Evolutionary conservation across 2,113 vertebrate genomes (phyloP).

Genomic region (Muscicapa adusta): DNA sequence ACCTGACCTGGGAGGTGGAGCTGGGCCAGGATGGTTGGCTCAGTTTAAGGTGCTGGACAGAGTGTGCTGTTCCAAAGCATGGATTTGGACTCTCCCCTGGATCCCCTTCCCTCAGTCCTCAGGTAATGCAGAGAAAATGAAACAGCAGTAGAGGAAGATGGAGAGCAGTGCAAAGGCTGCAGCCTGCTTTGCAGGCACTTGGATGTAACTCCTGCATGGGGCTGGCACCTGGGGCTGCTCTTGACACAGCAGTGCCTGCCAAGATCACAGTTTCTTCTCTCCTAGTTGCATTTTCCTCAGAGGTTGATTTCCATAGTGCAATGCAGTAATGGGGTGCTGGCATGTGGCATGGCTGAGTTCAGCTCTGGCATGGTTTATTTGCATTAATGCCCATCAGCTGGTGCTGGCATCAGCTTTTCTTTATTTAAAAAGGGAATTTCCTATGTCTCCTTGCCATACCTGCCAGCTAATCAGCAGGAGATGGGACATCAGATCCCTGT

Average conservation of each 20-base stretch:
- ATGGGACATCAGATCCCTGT: not conserved
- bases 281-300: not conserved
- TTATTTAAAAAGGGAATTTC: not conserved
- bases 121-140: not conserved
- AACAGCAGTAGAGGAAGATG: not conserved
- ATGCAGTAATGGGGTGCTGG: not conserved
- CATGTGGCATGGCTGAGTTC: not conserved
- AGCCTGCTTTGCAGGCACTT: not conserved
- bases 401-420: not conserved
- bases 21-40: not conserved
- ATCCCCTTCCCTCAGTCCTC: not conserved
- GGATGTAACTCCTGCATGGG: not conserved
- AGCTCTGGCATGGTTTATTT: not conserved
- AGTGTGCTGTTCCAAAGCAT: not conserved
- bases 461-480: not conserved
- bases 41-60: not conserved
- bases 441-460: not conserved
- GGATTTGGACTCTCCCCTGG: not conserved
- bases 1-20: not conserved
- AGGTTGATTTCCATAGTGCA: slow-evolving; percentile 9
- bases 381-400: not conserved
- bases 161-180: not conserved
- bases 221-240: not conserved
- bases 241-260: not conserved
- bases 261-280: not conserved